Evolutionary conservation across 2,113 vertebrate species (phyloP).

Genomic region (Orthonyx spaldingii): DNA sequence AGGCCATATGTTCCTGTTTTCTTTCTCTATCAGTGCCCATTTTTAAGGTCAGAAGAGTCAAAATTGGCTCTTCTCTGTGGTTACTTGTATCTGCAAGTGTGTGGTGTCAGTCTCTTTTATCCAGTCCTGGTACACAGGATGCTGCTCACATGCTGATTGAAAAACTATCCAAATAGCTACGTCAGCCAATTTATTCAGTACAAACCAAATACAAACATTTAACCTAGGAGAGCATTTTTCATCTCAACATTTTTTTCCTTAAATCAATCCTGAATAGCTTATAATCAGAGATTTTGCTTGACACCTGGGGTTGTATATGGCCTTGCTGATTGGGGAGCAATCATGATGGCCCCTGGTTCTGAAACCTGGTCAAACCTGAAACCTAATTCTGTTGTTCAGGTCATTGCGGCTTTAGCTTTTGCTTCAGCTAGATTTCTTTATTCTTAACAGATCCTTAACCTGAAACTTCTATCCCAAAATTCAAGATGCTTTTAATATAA

Average conservation of each 20-base stretch:
- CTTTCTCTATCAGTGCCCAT: not conserved
- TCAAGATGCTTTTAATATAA: not conserved
- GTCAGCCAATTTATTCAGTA: not conserved
- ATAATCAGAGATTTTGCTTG: not conserved
- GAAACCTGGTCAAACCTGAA: not conserved
- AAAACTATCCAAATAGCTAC: not conserved
- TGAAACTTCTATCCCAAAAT: not conserved
- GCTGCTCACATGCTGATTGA: not conserved
- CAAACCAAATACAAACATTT: not conserved
- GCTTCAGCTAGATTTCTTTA: not conserved
- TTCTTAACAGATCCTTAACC: slow-evolving; percentile 7
- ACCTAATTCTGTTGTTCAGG: slow-evolving; percentile 1
- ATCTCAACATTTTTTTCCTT: not conserved
- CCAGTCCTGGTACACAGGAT: not conserved
- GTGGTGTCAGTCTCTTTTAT: not conserved
- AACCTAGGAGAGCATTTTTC: not conserved
- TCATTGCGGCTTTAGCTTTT: not conserved
- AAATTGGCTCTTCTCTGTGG: not conserved
- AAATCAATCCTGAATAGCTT: not conserved
- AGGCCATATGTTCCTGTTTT: not conserved
- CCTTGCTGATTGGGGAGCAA: not conserved
- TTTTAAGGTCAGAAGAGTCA: not conserved
- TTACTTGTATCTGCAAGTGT: not conserved
- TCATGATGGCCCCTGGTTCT: not conserved
- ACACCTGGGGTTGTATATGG: not conserved